Evolutionary conservation across 1,140 invertebrate genomes (phyloP).

Genomic region (Paralvinella palmiformis): DNA sequence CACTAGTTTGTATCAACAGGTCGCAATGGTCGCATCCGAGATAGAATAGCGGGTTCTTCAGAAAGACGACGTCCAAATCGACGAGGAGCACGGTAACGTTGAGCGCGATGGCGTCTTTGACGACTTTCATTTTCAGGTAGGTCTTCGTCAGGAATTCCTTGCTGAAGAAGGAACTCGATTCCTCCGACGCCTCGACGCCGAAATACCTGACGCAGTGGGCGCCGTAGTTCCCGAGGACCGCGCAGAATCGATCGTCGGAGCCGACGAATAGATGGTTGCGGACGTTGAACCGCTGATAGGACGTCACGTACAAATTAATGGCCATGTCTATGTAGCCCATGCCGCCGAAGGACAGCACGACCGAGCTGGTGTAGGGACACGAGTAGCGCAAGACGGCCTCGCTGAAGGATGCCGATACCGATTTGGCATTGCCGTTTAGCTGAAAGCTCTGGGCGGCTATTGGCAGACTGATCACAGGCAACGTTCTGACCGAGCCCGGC

Average conservation of each 20-base stretch:
- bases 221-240: neutral
- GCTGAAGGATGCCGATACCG: no score
- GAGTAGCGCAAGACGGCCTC: no score
- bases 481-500: no score
- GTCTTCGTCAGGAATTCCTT: slow-evolving; percentile 1
- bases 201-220: neutral
- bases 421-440: no score
- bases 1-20: slow-evolving; percentile 3
- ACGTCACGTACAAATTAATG: neutral
- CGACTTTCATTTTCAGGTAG: slow-evolving; percentile 4
- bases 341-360: neutral
- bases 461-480: no score
- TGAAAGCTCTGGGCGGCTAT: no score
- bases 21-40: neutral
- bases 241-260: neutral
- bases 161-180: neutral
- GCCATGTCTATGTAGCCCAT: neutral
- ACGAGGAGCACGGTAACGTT: neutral
- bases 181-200: no score
- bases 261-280: slow-evolving; percentile 6
- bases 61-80: slow-evolving; percentile 10
- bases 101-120: neutral
- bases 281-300: neutral
- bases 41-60: slow-evolving; percentile 3
- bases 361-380: no score